phyloP scores from a whole-genome alignment of 2,797 vertebrate species.

The Coracias cyanogaster region DNA sequence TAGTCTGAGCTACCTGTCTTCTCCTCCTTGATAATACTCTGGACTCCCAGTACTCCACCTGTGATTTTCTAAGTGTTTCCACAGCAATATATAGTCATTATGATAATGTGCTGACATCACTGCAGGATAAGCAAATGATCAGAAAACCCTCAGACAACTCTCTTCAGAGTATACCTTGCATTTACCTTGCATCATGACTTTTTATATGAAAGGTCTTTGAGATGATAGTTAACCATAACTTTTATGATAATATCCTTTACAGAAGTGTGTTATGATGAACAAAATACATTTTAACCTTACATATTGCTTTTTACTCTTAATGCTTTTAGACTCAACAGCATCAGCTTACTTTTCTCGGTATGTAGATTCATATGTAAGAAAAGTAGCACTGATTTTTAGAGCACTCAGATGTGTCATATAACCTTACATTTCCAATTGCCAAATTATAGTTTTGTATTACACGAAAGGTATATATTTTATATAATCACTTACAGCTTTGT shows the following conservation, averaged over 20 bases:
- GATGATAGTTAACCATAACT: background rate
- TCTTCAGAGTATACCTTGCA: background rate
- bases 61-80: background rate
- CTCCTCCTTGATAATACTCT: background rate
- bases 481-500: background rate
- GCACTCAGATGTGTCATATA: background rate
- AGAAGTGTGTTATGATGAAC: background rate
- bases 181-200: background rate
- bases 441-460: background rate
- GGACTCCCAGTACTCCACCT: background rate
- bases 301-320: background rate
- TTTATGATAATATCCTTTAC: background rate
- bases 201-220: background rate
- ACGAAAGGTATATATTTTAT: background rate
- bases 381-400: background rate
- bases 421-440: background rate
- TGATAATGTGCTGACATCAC: background rate
- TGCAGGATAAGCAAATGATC: background rate
- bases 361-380: background rate
- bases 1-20: background rate
- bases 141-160: constrained; percentile 17
- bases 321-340: background rate
- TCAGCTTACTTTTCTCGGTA: background rate
- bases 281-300: background rate
- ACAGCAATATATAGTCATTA: background rate